Percentiles rank a stretch among this genome's conserved stretches.
Evolutionary conservation across 2,888 invertebrate species (phyloP).

Genomic region (Erpobdella octoculata): DNA sequence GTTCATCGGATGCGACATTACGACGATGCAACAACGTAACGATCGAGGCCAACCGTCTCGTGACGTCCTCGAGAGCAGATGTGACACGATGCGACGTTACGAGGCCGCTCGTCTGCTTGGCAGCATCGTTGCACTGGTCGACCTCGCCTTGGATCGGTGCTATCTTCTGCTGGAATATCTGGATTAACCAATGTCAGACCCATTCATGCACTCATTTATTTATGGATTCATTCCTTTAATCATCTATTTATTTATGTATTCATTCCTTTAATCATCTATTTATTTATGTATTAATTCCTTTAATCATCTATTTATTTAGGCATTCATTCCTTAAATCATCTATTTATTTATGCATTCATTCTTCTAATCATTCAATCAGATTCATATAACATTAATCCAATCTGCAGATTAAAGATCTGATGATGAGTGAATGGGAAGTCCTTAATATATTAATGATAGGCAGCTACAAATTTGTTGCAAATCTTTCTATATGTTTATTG

Average conservation of each 20-base stretch:
- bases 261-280: neutral
- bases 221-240: neutral
- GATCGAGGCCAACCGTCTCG: slow-evolving; percentile 55
- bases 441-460: too few species aligned
- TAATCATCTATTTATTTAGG: neutral
- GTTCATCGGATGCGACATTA: neutral
- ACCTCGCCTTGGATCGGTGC: slow-evolving; percentile 64
- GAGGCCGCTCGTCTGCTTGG: slow-evolving; percentile 65
- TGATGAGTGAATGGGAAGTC: too few species aligned
- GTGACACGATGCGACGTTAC: slow-evolving; percentile 63
- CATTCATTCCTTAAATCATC: neutral
- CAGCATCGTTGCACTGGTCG: slow-evolving; percentile 69
- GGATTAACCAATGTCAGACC: neutral
- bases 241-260: neutral
- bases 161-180: slow-evolving; percentile 68
- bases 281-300: neutral
- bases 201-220: neutral
- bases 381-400: too few species aligned
- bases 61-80: slow-evolving; percentile 70
- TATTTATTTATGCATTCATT: too few species aligned
- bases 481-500: too few species aligned
- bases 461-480: too few species aligned
- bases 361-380: too few species aligned
- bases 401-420: too few species aligned
- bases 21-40: neutral